Percentiles rank a stretch among this genome's conserved stretches.
These are phyloP conservation scores for Pseudomyrmex cubaensis DNA, from an alignment of 1,140 invertebrate genomes.

Conservation along the genomic window DNA sequence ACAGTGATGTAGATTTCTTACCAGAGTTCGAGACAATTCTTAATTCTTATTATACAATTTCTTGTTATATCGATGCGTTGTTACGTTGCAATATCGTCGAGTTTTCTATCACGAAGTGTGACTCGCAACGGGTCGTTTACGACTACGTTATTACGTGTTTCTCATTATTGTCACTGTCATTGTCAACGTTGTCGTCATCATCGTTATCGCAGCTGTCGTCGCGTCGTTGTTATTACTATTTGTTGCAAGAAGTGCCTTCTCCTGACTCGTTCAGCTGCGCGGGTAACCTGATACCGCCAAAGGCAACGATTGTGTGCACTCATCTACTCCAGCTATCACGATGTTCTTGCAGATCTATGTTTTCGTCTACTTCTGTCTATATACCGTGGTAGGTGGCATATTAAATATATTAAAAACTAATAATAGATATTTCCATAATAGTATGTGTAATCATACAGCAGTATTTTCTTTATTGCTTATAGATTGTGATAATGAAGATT, in stretches of 20 bases:
- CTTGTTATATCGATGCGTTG: constrained; percentile 72
- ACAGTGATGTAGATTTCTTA: no score
- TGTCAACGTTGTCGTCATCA: constrained; percentile 47
- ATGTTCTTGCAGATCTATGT: neutral
- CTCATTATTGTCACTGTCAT: constrained; percentile 41
- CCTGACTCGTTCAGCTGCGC: constrained; percentile 29
- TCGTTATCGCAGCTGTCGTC: constrained; percentile 36
- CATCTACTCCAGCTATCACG: constrained; percentile 15
- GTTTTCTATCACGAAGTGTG: constrained; percentile 55
- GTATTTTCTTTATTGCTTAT: no score
- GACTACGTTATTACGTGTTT: constrained; percentile 1
- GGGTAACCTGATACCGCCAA: constrained; percentile 33
- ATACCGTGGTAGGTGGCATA: constrained; percentile 53
- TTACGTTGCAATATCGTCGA: constrained; percentile 56
- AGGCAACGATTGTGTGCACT: constrained; percentile 29
- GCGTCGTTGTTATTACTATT: constrained; percentile 36
- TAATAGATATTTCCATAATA: no score
- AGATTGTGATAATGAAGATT: no score
- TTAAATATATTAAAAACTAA: neutral
- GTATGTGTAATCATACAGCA: no score
- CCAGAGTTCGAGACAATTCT: no score
- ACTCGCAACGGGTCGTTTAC: constrained; percentile 62
- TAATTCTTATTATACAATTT: constrained; percentile 63
- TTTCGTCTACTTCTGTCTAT: constrained; percentile 37
- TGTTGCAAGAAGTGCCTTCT: constrained; percentile 68